phyloP scores from a whole-genome alignment of 2,113 vertebrate genomes.

The Myxocyprinus asiaticus region DNA sequence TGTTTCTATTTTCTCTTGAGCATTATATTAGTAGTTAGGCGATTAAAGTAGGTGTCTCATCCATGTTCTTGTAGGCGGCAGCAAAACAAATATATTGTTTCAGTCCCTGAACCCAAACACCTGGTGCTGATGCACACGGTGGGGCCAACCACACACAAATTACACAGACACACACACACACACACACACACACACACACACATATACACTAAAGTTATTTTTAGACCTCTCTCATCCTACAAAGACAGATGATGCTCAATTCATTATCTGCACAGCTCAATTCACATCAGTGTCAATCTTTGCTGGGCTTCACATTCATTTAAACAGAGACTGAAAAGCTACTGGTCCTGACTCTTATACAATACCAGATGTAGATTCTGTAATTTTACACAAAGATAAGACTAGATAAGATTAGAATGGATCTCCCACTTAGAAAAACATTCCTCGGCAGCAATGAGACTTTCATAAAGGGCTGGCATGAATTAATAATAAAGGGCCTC shows the following conservation, averaged over 20 bases:
- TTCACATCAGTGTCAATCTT: slow-evolving; percentile 16
- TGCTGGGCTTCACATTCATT: not conserved
- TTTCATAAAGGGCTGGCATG: slow-evolving; percentile 33
- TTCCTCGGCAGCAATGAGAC: slow-evolving; percentile 41
- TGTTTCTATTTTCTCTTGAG: not conserved
- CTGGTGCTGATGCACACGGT: slow-evolving; percentile 12
- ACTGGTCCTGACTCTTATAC: slow-evolving; percentile 16
- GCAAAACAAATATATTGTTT: slow-evolving; percentile 15
- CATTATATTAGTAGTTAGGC: not conserved
- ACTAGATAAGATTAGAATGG: slow-evolving; percentile 57
- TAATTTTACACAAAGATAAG: slow-evolving; percentile 56
- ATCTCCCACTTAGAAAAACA: slow-evolving; percentile 53
- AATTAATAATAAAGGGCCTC: slow-evolving; percentile 22
- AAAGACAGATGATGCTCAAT: slow-evolving; percentile 29
- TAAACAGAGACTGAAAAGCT: not conserved
- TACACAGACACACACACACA: not conserved
- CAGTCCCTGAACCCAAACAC: slow-evolving; percentile 18
- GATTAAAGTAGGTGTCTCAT: not conserved
- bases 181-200: not conserved
- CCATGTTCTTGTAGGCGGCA: not conserved
- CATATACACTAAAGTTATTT: slow-evolving; percentile 1
- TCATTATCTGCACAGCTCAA: slow-evolving; percentile 15
- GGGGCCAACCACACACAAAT: too few species aligned
- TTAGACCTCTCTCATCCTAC: slow-evolving; percentile 24
- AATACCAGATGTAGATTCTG: slow-evolving; percentile 53